A percentile compares a stretch with the other conserved stretches of the same genome.
phyloP scores from a whole-genome alignment of 2,113 vertebrate species.

The Megaceryle maxima region DNA sequence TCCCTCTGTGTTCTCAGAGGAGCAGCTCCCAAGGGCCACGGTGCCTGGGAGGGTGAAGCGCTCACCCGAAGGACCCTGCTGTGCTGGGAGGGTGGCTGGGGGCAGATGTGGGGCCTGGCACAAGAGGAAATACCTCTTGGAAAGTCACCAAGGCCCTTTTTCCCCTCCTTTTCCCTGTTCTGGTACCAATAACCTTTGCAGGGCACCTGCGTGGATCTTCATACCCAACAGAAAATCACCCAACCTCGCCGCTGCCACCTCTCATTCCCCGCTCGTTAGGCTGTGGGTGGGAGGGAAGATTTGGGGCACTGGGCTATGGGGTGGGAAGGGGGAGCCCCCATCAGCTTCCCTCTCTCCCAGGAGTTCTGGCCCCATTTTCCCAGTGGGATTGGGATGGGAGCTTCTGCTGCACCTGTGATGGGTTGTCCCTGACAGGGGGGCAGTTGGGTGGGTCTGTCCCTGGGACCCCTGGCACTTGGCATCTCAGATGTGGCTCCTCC shows the following conservation, averaged over 20 bases:
- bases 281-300: rapidly evolving
- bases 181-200: neutral
- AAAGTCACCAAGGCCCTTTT: rapidly evolving
- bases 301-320: neutral
- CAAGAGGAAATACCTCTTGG: neutral
- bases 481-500: rapidly evolving
- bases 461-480: rapidly evolving
- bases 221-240: neutral
- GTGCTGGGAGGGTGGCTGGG: neutral
- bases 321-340: neutral
- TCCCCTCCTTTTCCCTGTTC: neutral
- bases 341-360: rapidly evolving
- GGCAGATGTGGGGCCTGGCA: neutral
- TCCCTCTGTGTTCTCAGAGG: neutral
- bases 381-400: rapidly evolving
- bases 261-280: neutral
- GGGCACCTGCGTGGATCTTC: neutral
- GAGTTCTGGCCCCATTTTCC: neutral
- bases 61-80: neutral
- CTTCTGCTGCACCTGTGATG: rapidly evolving
- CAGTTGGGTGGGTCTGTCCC: rapidly evolving
- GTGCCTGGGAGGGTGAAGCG: neutral
- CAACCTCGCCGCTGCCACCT: neutral
- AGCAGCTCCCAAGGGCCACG: neutral
- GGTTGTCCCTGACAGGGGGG: neutral